Evolutionary conservation across 2,888 invertebrate species (phyloP).

Genomic region (Morinoia aosen): DNA sequence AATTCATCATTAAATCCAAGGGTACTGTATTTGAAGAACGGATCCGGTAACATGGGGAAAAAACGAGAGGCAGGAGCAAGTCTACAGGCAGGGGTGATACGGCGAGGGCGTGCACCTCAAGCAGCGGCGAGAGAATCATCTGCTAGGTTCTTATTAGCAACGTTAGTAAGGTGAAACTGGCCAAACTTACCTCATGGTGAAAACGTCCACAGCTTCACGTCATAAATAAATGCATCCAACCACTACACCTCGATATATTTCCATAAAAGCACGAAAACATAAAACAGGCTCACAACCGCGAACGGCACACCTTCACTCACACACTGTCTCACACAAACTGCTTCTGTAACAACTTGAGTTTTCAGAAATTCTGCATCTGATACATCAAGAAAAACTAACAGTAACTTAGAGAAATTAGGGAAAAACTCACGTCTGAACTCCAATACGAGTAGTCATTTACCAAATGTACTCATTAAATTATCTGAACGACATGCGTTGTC

Average conservation of each 20-base stretch:
- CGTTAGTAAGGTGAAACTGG: not conserved
- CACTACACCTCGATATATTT: conserved; percentile 38
- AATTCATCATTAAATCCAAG: not conserved
- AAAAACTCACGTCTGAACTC: not conserved
- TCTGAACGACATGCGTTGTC: not conserved
- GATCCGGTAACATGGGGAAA: not conserved
- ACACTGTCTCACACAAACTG: conserved; percentile 30
- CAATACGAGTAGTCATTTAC: not conserved
- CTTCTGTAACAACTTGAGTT: not conserved
- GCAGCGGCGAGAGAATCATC: conserved; percentile 39
- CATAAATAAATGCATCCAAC: conserved; percentile 51
- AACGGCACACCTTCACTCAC: conserved; percentile 39
- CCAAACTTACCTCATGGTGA: conserved; percentile 43
- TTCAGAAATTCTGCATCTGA: not conserved
- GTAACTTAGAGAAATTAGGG: not conserved
- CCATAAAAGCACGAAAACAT: conserved; percentile 52
- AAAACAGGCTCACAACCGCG: conserved; percentile 47
- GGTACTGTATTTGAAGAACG: not conserved
- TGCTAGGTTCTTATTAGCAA: not conserved
- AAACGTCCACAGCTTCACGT: conserved; percentile 39
- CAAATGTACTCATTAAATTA: not conserved
- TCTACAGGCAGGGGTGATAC: not conserved
- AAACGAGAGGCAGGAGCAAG: not conserved
- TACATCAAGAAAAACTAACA: not conserved
- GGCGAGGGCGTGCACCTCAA: conserved; percentile 44